Evolutionary conservation across 2,888 invertebrate genomes (phyloP).

Genomic region (Macropis europaea): DNA sequence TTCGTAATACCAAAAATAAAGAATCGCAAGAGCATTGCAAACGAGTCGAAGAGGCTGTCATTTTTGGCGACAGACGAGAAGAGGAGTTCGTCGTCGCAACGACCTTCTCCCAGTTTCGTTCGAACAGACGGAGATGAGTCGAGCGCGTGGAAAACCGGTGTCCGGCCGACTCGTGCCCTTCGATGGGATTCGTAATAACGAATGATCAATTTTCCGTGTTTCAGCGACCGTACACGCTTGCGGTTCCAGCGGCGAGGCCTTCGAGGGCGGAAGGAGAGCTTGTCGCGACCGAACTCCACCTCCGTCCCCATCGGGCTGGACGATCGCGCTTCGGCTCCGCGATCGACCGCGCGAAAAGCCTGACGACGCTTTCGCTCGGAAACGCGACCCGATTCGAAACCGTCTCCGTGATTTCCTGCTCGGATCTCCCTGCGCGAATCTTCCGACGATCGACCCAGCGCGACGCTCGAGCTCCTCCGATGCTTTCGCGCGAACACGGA

Average conservation of each 20-base stretch:
- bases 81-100: background rate
- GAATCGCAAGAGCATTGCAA: constrained; percentile 54
- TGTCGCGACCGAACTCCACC: constrained; percentile 5
- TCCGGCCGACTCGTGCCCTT: no score
- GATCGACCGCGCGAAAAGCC: background rate
- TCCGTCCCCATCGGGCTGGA: background rate
- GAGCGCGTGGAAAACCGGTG: background rate
- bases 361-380: no score
- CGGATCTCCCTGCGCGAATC: no score
- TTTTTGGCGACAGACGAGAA: constrained; percentile 17
- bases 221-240: constrained; percentile 9
- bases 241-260: constrained; percentile 29
- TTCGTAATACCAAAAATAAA: constrained; percentile 77
- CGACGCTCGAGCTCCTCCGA: no score
- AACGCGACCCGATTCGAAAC: no score
- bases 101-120: background rate
- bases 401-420: no score
- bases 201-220: constrained; percentile 27
- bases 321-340: background rate
- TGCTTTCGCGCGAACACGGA: background rate
- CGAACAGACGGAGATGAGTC: no score
- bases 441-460: no score
- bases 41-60: constrained; percentile 27
- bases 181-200: background rate
- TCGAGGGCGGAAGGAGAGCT: constrained; percentile 51